phyloP scores from a whole-genome alignment of 2,797 vertebrate genomes.

The Esox masquinongy region DNA sequence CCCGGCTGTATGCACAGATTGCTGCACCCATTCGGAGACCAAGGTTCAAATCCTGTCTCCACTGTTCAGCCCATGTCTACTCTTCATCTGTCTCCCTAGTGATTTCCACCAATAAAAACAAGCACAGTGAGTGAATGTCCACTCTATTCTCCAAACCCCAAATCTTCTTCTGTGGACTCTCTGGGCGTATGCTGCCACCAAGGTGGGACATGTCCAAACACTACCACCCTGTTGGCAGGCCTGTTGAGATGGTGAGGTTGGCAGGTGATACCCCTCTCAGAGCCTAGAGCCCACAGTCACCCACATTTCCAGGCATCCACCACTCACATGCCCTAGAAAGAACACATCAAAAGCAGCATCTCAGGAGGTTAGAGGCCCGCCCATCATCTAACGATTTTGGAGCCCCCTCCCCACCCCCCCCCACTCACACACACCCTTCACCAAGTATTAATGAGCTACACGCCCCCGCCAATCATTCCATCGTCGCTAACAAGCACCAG shows the following conservation, averaged over 20 bases:
- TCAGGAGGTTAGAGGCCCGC: constrained; percentile 65
- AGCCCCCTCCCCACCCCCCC: constrained; percentile 35
- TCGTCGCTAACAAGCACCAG: constrained; percentile 74
- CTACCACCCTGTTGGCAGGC: constrained; percentile 17
- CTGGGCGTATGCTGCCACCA: too few relatives aligned
- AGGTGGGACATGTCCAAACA: not conserved
- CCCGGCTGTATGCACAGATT: too few relatives aligned
- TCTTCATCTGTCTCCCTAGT: too few relatives aligned
- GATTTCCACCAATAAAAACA: too few relatives aligned
- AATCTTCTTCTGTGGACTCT: too few relatives aligned
- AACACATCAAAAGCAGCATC: constrained; percentile 75
- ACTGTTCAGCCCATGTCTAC: too few relatives aligned
- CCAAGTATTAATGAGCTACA: constrained; percentile 75
- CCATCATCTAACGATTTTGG: not conserved
- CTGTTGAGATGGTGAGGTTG: constrained; percentile 52
- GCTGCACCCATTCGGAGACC: too few relatives aligned
- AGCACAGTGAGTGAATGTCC: too few relatives aligned
- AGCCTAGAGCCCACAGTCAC: constrained; percentile 54
- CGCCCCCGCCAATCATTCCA: constrained; percentile 38
- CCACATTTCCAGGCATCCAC: constrained; percentile 56
- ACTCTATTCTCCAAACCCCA: too few relatives aligned
- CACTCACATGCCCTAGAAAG: constrained; percentile 73
- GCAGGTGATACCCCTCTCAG: constrained; percentile 48
- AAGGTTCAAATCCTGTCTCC: too few relatives aligned
- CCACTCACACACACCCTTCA: constrained; percentile 49